Evolutionary conservation across 2,113 vertebrate species (phyloP).

Genomic region (Toxostoma redivivum): DNA sequence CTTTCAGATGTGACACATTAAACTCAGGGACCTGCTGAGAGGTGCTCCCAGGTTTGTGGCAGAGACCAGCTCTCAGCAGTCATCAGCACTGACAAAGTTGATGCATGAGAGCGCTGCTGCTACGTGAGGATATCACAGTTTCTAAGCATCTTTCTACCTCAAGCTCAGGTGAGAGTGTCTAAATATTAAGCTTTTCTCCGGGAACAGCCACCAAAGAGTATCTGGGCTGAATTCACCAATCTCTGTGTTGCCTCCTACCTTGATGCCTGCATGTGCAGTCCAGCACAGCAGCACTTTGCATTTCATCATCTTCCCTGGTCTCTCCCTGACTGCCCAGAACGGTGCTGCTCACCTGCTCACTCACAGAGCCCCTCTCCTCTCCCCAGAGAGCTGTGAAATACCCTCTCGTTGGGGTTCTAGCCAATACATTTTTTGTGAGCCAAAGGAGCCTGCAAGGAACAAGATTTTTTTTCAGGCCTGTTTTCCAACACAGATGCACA

Average conservation of each 20-base stretch:
- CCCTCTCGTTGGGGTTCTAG: not conserved
- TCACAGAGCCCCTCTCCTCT: not conserved
- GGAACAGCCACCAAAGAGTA: not conserved
- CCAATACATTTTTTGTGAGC: not conserved
- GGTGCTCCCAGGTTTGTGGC: not conserved
- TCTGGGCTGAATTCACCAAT: not conserved
- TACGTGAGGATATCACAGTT: not conserved
- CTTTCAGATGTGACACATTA: not conserved
- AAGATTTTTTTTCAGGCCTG: not conserved
- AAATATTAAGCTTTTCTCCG: not conserved
- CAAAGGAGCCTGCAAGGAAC: not conserved
- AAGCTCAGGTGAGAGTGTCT: not conserved
- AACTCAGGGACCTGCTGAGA: not conserved
- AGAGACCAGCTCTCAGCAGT: not conserved
- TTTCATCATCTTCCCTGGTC: not conserved
- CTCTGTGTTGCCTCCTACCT: not conserved
- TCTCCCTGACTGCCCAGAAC: not conserved
- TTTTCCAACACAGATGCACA: not conserved
- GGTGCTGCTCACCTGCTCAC: not conserved
- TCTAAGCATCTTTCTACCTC: not conserved
- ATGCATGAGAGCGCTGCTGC: not conserved
- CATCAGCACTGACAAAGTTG: not conserved
- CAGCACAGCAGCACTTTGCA: not conserved
- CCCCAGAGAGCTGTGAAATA: not conserved
- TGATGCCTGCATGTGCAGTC: not conserved